Conservation (phyloP, 2,113 vertebrate genomes). For the Chaenocephalus aceratus region DNA sequence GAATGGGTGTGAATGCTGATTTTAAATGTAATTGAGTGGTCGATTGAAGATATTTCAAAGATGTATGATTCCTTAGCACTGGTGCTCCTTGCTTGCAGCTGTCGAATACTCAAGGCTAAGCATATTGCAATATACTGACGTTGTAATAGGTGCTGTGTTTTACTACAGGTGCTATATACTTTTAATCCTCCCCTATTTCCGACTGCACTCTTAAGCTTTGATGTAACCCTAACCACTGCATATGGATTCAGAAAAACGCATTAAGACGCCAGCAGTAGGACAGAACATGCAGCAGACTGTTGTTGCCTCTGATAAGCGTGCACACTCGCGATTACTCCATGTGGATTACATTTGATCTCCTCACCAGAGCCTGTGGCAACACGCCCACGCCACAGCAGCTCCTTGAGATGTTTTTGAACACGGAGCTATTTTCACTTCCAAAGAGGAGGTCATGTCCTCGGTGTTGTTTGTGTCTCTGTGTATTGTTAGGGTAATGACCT, state of each 20-base stretch:
- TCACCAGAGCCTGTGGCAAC: conserved; percentile 18
- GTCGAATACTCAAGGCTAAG: neutral
- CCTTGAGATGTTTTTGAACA: neutral
- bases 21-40: too few species aligned
- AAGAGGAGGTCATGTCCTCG: neutral
- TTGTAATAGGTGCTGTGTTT: conserved; percentile 14
- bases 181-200: neutral
- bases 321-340: conserved; percentile 14
- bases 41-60: neutral
- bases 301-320: conserved; percentile 8
- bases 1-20: too few species aligned
- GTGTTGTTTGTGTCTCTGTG: neutral
- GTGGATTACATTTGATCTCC: conserved; percentile 8
- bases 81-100: conserved; percentile 9
- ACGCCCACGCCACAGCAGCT: conserved; percentile 14
- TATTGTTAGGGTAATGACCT: neutral
- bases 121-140: conserved; percentile 11
- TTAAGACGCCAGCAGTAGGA: neutral
- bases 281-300: neutral
- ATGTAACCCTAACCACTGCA: neutral
- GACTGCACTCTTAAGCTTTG: neutral
- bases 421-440: neutral
- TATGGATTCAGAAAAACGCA: neutral
- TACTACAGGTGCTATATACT: neutral
- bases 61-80: conserved; percentile 15